Evolutionary conservation across 2,888 invertebrate genomes (phyloP).

Genomic region (Tribolium freemani): DNA sequence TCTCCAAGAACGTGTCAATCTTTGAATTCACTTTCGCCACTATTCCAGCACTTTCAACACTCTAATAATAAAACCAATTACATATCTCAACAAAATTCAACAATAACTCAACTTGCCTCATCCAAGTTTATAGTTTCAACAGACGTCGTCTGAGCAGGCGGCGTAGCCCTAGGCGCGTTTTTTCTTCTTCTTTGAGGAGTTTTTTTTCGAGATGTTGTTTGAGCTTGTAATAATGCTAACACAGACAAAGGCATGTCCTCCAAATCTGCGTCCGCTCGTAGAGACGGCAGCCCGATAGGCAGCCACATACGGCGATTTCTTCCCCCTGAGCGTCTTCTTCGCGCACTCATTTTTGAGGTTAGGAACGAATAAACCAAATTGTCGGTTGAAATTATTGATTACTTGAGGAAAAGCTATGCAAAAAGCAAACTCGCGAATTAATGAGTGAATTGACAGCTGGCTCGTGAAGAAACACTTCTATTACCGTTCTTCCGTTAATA

Average conservation of each 20-base stretch:
- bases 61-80: not conserved
- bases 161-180: not conserved
- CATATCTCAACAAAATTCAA: no score
- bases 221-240: not conserved
- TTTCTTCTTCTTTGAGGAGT: not conserved
- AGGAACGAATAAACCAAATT: not conserved
- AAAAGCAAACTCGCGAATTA: not conserved
- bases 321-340: not conserved
- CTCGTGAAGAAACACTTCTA: no score
- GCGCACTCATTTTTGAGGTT: not conserved
- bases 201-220: not conserved
- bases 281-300: not conserved
- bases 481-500: no score
- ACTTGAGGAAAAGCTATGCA: no score
- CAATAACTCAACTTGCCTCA: not conserved
- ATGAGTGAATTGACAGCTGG: not conserved
- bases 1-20: conserved; percentile 16
- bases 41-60: not conserved
- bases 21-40: not conserved
- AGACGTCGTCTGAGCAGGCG: not conserved
- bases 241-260: not conserved
- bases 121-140: not conserved
- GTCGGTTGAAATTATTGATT: no score
- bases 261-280: not conserved
- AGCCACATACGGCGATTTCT: not conserved